These are phyloP conservation scores for Holcopasites calliopsidis DNA, from an alignment of 1,140 invertebrate genomes.

Conservation along the genomic window DNA sequence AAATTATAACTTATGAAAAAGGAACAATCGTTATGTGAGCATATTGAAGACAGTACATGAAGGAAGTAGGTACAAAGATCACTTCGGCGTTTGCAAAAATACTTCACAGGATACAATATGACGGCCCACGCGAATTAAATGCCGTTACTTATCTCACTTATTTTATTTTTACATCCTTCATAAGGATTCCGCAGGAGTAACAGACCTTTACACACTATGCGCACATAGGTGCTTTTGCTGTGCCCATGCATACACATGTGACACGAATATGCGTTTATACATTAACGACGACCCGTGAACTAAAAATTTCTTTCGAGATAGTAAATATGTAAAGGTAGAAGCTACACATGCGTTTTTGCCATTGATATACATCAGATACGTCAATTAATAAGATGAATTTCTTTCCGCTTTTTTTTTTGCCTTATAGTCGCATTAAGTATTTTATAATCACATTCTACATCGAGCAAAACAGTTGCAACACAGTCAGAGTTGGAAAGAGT, in stretches of 20 bases:
- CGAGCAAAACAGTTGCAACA: constrained; percentile 51
- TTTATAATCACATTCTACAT: constrained; percentile 52
- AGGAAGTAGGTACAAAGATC: constrained; percentile 65
- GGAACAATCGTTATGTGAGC: constrained; percentile 34
- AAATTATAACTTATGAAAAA: constrained; percentile 42
- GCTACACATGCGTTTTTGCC: constrained; percentile 44
- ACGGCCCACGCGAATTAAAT: constrained; percentile 63
- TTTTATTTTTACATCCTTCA: constrained; percentile 74
- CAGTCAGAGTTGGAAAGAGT: constrained; percentile 54
- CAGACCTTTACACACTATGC: constrained; percentile 55
- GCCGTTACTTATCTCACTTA: constrained; percentile 56
- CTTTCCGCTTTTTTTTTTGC: constrained; percentile 23
- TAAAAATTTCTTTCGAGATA: constrained; percentile 41
- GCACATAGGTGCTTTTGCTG: not conserved
- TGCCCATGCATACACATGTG: constrained; percentile 18
- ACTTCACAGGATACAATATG: constrained; percentile 51
- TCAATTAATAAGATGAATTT: constrained; percentile 30
- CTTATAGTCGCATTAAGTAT: constrained; percentile 42
- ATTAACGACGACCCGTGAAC: constrained; percentile 44
- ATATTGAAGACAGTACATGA: constrained; percentile 46
- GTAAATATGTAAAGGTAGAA: constrained; percentile 55
- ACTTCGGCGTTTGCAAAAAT: constrained; percentile 59
- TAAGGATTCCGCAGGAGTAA: constrained; percentile 68
- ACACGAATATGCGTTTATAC: constrained; percentile 40
- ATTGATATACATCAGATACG: constrained; percentile 33